phyloP scores from a whole-genome alignment of 2,797 vertebrate species.

The Lepilemur ruficaudatus region DNA sequence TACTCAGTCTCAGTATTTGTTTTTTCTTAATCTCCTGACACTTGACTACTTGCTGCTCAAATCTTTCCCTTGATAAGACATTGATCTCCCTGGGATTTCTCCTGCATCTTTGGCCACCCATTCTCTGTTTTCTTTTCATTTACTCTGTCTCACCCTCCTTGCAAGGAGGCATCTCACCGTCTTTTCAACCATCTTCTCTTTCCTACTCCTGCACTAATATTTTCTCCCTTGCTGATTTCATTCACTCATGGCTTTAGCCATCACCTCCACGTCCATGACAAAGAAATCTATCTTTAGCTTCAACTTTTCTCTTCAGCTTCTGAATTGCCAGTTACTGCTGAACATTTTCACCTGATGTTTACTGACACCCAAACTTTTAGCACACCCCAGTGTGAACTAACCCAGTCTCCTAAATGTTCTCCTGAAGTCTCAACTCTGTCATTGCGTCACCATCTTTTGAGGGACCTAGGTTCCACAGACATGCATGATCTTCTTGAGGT shows the following conservation, averaged over 20 bases:
- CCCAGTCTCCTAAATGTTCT: background rate
- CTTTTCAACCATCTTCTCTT: background rate
- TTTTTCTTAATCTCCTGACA: background rate
- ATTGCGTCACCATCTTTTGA: background rate
- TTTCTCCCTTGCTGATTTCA: background rate
- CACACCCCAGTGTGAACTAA: background rate
- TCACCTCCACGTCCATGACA: background rate
- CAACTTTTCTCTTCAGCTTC: background rate
- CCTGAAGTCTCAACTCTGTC: background rate
- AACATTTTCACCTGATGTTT: background rate
- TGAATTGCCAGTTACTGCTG: background rate
- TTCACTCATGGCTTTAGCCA: background rate
- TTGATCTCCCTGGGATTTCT: background rate
- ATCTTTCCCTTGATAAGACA: background rate
- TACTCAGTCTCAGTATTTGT: background rate
- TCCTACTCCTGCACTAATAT: background rate
- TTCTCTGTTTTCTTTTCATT: background rate
- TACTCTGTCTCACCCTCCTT: background rate
- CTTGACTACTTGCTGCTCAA: background rate
- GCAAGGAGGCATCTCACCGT: background rate
- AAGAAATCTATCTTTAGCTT: background rate
- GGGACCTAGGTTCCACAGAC: rapidly evolving
- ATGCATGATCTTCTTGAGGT: background rate
- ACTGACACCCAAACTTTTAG: background rate
- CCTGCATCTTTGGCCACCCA: background rate